These are phyloP conservation scores for Saccostrea glomerata DNA, from an alignment of 1,140 invertebrate species.

Conservation along the genomic window DNA sequence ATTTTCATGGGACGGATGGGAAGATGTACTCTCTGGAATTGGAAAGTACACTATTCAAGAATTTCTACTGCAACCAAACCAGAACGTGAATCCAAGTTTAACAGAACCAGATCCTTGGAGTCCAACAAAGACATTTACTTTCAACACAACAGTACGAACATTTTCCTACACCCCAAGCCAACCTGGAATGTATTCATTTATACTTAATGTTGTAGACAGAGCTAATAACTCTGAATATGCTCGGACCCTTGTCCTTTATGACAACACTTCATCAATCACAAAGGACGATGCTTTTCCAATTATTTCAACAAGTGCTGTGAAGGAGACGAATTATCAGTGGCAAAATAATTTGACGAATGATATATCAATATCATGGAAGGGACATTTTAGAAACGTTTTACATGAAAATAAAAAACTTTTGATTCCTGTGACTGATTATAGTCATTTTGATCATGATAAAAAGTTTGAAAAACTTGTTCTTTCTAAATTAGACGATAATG, in stretches of 20 bases:
- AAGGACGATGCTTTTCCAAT: conserved; percentile 30
- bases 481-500: conserved; percentile 47
- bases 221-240: conserved; percentile 64
- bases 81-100: not conserved
- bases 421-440: conserved; percentile 43
- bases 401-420: conserved; percentile 52
- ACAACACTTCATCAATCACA: conserved; percentile 51
- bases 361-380: conserved; percentile 28
- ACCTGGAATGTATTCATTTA: conserved; percentile 60
- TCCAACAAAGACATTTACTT: not conserved
- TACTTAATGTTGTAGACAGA: conserved; percentile 56
- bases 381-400: conserved; percentile 48
- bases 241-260: conserved; percentile 59
- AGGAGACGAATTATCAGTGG: conserved; percentile 45
- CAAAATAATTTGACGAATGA: conserved; percentile 41
- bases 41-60: conserved; percentile 57
- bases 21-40: conserved; percentile 57
- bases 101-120: not conserved
- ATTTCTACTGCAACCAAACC: conserved; percentile 46
- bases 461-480: conserved; percentile 30
- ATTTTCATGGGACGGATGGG: conserved; percentile 60
- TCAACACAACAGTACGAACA: not conserved
- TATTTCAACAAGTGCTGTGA: conserved; percentile 37
- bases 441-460: conserved; percentile 40
- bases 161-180: conserved; percentile 51